Evolutionary conservation across 23 tunicate species (phyloP).

Genomic region (Styela plicata): DNA sequence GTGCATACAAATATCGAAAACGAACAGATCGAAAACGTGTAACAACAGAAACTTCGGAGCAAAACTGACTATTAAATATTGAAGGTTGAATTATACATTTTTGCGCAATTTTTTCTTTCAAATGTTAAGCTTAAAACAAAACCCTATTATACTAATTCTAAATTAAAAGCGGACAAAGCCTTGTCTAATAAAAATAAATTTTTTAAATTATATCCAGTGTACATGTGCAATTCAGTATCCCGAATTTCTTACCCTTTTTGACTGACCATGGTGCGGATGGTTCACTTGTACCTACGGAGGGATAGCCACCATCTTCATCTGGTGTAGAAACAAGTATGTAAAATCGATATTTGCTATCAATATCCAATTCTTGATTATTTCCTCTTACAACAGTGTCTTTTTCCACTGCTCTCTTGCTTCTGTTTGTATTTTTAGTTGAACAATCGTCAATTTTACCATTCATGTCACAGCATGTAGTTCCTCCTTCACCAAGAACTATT

Average conservation of each 20-base stretch:
- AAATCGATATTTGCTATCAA: background rate
- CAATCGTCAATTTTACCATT: background rate
- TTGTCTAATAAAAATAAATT: too few relatives aligned
- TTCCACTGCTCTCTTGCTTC: background rate
- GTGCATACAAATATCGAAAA: too few relatives aligned
- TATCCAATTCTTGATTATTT: background rate
- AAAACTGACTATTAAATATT: too few relatives aligned
- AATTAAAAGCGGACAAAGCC: background rate
- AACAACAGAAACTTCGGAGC: too few relatives aligned
- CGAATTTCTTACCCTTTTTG: background rate
- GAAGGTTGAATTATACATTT: too few relatives aligned
- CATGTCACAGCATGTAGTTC: background rate
- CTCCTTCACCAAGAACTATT: background rate
- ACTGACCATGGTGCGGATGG: background rate
- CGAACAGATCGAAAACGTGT: too few relatives aligned
- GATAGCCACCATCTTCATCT: background rate
- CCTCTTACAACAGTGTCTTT: background rate
- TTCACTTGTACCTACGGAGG: background rate
- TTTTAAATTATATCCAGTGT: too few relatives aligned
- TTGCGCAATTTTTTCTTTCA: background rate
- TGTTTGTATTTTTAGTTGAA: too few relatives aligned
- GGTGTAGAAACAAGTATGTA: background rate
- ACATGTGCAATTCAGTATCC: too few relatives aligned
- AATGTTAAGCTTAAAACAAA: background rate
- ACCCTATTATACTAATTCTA: background rate